Conservation (phyloP, 2,888 invertebrate genomes). For the Cryptocheilus praepositus region DNA sequence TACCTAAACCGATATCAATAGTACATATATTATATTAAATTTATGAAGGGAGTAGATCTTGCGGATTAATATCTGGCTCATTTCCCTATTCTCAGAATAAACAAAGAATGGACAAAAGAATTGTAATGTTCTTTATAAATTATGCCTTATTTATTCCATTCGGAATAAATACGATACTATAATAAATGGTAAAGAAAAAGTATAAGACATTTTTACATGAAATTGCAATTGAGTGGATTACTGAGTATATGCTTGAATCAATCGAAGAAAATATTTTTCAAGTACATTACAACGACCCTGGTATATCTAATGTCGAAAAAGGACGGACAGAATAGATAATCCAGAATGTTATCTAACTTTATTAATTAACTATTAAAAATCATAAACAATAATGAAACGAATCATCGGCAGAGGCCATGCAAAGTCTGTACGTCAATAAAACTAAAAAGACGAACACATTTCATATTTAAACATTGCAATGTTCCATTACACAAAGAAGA, state of each 20-base stretch:
- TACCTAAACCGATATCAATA: slow-evolving; percentile 24
- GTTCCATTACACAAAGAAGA: slow-evolving; percentile 33
- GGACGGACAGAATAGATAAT: slow-evolving; percentile 14
- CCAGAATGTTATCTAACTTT: slow-evolving; percentile 26
- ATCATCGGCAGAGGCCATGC: slow-evolving; percentile 34
- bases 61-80: background rate
- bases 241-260: slow-evolving; percentile 12
- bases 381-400: slow-evolving; percentile 23
- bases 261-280: too few species aligned
- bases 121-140: slow-evolving; percentile 23
- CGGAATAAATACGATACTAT: slow-evolving; percentile 13
- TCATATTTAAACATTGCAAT: slow-evolving; percentile 37
- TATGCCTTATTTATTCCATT: slow-evolving; percentile 12
- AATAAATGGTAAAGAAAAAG: slow-evolving; percentile 16
- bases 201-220: slow-evolving; percentile 35
- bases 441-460: slow-evolving; percentile 32
- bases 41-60: slow-evolving; percentile 29
- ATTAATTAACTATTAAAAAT: slow-evolving; percentile 34
- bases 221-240: slow-evolving; percentile 25
- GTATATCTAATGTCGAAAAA: slow-evolving; percentile 18
- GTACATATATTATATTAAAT: slow-evolving; percentile 26
- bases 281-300: slow-evolving; percentile 10
- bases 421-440: slow-evolving; percentile 39
- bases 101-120: slow-evolving; percentile 15
- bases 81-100: slow-evolving; percentile 22